A percentile compares a stretch with the other conserved stretches of the same genome.
Conservation (phyloP, 1,140 invertebrate genomes). For the Bombus difficillimus region DNA sequence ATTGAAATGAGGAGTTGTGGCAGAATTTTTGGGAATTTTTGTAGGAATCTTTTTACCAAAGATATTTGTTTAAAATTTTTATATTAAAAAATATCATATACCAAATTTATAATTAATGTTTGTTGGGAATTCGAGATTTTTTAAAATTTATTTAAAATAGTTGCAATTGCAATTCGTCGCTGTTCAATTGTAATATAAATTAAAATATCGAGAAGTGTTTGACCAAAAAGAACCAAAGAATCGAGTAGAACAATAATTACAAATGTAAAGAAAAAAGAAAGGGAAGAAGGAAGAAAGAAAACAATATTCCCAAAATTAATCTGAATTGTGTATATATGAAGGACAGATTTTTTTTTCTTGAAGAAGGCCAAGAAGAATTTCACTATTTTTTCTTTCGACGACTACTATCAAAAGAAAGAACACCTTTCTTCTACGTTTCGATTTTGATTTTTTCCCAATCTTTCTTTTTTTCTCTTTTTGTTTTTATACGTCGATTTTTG, state of each 20-base stretch:
- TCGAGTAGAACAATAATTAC: constrained; percentile 47
- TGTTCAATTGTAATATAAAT: constrained; percentile 28
- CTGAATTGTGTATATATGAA: constrained; percentile 3
- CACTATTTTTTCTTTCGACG: too few relatives aligned
- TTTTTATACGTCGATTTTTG: constrained; percentile 12
- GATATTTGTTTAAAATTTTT: neutral
- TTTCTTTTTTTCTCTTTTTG: constrained; percentile 1
- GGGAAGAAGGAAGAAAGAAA: neutral
- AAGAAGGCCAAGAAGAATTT: neutral
- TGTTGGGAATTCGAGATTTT: neutral
- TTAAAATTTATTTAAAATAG: neutral
- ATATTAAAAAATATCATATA: neutral
- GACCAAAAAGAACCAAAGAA: constrained; percentile 55
- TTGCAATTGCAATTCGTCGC: constrained; percentile 19
- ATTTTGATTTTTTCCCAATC: neutral
- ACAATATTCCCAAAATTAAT: constrained; percentile 1
- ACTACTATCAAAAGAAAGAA: neutral
- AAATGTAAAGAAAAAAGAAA: constrained; percentile 9
- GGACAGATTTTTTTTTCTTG: neutral
- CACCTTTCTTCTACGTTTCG: neutral
- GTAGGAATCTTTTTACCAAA: neutral
- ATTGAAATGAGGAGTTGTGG: neutral
- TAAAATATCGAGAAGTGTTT: constrained; percentile 18
- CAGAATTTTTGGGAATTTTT: neutral
- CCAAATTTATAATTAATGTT: neutral